phyloP scores from a whole-genome alignment of 1,140 invertebrate species.

The Tetragnatha versicolor region DNA sequence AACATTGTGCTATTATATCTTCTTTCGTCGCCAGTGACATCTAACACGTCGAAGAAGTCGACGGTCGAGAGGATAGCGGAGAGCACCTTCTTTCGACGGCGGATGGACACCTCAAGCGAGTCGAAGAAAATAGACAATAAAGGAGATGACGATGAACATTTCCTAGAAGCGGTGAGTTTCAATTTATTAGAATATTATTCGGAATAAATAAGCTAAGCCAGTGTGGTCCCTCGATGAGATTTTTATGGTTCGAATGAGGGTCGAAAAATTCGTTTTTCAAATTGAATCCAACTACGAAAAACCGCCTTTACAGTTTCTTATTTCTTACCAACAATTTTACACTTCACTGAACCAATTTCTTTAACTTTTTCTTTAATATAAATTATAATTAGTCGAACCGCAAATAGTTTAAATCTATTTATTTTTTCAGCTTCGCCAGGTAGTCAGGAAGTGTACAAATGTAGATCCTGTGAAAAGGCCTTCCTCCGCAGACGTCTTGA shows the following conservation, averaged over 20 bases:
- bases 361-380: too few species aligned
- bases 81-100: not conserved
- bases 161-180: constrained; percentile 14
- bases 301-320: too few species aligned
- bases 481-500: not conserved
- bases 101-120: not conserved
- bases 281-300: too few species aligned
- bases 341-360: too few species aligned
- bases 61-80: constrained; percentile 9
- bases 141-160: constrained; percentile 19
- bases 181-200: not conserved
- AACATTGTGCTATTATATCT: not conserved
- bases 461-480: constrained; percentile 34
- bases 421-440: constrained; percentile 25
- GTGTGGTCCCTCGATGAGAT: not conserved
- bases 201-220: not conserved
- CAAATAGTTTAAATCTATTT: not conserved
- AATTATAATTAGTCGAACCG: too few species aligned
- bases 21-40: constrained; percentile 3
- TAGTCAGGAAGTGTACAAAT: constrained; percentile 29
- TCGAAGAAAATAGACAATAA: not conserved
- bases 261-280: too few species aligned
- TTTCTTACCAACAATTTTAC: too few species aligned
- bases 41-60: constrained; percentile 14
- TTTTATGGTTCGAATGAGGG: not conserved